phyloP scores from a whole-genome alignment of 2,888 invertebrate genomes.

The Neocrepidodera transversa region DNA sequence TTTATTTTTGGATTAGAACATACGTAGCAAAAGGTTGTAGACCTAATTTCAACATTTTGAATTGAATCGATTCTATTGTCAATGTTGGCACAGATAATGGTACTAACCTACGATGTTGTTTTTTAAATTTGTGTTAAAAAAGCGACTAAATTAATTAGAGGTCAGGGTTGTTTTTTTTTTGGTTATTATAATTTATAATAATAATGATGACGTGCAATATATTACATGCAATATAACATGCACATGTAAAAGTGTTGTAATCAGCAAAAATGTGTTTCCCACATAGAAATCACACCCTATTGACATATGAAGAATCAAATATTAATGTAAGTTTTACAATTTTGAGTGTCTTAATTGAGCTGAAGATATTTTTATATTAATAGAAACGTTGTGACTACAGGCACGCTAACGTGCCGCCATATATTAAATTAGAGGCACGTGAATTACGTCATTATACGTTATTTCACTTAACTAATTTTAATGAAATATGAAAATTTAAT shows the following conservation, averaged over 20 bases:
- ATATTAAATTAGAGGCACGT: no score
- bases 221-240: no score
- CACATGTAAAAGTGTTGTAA: not conserved
- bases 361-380: no score
- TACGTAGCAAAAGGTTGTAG: not conserved
- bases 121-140: no score
- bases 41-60: not conserved
- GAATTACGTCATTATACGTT: no score
- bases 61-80: not conserved
- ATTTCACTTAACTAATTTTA: no score
- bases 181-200: not conserved
- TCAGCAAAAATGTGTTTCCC: not conserved
- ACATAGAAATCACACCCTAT: not conserved
- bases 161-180: constrained; percentile 1
- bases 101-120: constrained; percentile 1
- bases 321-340: not conserved
- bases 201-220: not conserved
- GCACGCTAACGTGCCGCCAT: no score
- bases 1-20: no score
- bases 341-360: no score
- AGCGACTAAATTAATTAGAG: not conserved
- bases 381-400: no score
- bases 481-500: no score
- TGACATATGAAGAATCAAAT: not conserved
- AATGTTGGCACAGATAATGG: not conserved